These are phyloP conservation scores for Nemotelus pantherinus DNA, from an alignment of 2,888 invertebrate species.

Conservation along the genomic window DNA sequence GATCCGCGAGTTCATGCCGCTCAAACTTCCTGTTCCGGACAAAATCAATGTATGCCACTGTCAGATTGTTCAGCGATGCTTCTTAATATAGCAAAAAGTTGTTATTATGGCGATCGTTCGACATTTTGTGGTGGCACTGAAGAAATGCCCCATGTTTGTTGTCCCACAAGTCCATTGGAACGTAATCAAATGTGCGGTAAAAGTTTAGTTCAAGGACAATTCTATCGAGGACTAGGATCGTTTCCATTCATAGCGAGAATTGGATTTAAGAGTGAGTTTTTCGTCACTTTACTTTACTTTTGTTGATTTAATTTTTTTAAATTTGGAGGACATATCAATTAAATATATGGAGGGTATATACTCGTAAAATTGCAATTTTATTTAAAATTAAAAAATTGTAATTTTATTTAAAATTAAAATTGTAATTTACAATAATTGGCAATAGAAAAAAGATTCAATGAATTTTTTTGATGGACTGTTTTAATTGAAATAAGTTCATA, in stretches of 20 bases:
- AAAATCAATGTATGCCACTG: constrained; percentile 62
- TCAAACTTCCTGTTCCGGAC: constrained; percentile 57
- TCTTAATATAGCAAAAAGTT: constrained; percentile 63
- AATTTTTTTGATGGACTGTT: no score
- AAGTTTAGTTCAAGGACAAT: constrained; percentile 73
- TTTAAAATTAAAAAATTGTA: no score
- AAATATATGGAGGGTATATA: no score
- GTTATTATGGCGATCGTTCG: constrained; percentile 63
- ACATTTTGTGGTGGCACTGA: constrained; percentile 62
- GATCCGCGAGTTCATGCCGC: neutral
- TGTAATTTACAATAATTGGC: no score
- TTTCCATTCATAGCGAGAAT: constrained; percentile 81
- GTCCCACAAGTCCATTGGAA: constrained; percentile 62
- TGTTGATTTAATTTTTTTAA: neutral
- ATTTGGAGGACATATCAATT: no score
- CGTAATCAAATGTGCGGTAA: constrained; percentile 70
- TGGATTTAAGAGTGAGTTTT: constrained; percentile 75
- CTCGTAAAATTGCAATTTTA: neutral
- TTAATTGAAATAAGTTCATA: no score
- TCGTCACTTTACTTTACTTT: constrained; percentile 47
- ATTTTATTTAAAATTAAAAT: no score
- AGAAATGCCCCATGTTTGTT: constrained; percentile 63
- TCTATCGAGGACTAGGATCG: constrained; percentile 75
- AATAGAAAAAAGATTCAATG: no score
- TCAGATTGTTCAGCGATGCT: constrained; percentile 64